Percentiles rank a stretch among this genome's conserved stretches.
These are phyloP conservation scores for Drosophila rubida DNA, from an alignment of 2,888 invertebrate genomes.

Conservation along the genomic window DNA sequence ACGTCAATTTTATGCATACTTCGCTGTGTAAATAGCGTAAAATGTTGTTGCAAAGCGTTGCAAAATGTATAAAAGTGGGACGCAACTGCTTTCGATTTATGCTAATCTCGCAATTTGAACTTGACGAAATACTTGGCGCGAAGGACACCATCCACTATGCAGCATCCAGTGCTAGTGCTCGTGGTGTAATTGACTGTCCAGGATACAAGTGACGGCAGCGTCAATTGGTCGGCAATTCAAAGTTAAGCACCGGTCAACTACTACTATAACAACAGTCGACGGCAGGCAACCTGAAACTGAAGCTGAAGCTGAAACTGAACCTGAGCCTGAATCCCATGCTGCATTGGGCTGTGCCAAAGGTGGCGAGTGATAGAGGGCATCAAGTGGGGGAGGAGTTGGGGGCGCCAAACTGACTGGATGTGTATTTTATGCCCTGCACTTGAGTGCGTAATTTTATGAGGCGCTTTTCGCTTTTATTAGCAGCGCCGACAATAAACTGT, in stretches of 20 bases:
- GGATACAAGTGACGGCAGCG: slow-evolving; percentile 19
- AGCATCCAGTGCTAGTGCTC: not conserved
- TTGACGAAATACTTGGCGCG: slow-evolving; percentile 16
- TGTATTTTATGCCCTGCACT: slow-evolving; percentile 77
- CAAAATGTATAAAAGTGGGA: slow-evolving; percentile 34
- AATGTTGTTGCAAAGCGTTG: slow-evolving; percentile 63
- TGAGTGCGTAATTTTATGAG: slow-evolving; percentile 78
- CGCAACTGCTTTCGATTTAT: slow-evolving; percentile 56
- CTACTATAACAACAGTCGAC: slow-evolving; percentile 30
- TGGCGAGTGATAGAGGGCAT: not conserved
- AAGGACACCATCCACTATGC: not conserved
- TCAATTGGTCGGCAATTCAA: slow-evolving; percentile 66
- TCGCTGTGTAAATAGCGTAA: slow-evolving; percentile 76
- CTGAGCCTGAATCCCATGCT: not conserved
- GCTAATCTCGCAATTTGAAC: slow-evolving; percentile 55
- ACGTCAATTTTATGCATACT: slow-evolving; percentile 77
- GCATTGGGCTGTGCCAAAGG: not conserved
- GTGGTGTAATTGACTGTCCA: slow-evolving; percentile 30
- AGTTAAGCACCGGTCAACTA: slow-evolving; percentile 56
- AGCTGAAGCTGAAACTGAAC: not conserved
- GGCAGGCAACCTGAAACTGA: slow-evolving; percentile 14
- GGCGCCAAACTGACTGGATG: slow-evolving; percentile 31
- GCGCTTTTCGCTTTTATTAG: slow-evolving; percentile 75
- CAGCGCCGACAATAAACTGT: slow-evolving; percentile 78
- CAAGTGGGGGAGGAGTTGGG: not conserved